These are phyloP conservation scores for Dermolepida albohirtum DNA, from an alignment of 2,888 invertebrate species.

Conservation along the genomic window DNA sequence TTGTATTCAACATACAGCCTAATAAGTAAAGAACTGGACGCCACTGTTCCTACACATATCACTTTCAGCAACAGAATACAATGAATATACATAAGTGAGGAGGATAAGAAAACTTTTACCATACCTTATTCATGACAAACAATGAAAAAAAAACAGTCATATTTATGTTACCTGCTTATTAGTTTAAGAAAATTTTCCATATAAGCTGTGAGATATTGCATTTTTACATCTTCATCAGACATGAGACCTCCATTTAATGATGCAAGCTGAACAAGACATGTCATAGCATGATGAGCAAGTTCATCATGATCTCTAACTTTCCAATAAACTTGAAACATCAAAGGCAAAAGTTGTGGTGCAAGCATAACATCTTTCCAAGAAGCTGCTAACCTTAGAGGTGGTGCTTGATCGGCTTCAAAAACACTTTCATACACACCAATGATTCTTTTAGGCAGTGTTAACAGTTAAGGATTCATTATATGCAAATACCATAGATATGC, in stretches of 20 bases:
- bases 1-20: too few relatives aligned
- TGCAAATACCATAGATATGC: not conserved
- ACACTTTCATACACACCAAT: slow-evolving; percentile 79
- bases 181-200: slow-evolving; percentile 73
- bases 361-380: slow-evolving; percentile 83
- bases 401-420: slow-evolving; percentile 74
- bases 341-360: slow-evolving; percentile 77
- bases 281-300: slow-evolving; percentile 81
- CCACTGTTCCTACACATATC: too few relatives aligned
- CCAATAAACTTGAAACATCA: slow-evolving; percentile 87
- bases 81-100: too few relatives aligned
- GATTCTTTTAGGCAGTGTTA: slow-evolving; percentile 73
- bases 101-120: too few relatives aligned
- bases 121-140: too few relatives aligned
- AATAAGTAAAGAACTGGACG: too few relatives aligned
- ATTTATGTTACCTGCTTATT: slow-evolving; percentile 66
- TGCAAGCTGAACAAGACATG: slow-evolving; percentile 85
- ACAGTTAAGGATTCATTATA: slow-evolving; percentile 39
- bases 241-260: slow-evolving; percentile 74
- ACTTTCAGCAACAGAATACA: too few relatives aligned
- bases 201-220: slow-evolving; percentile 71
- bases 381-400: slow-evolving; percentile 71
- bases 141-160: too few relatives aligned
- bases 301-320: slow-evolving; percentile 82
- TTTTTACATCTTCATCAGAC: slow-evolving; percentile 64